Conservation (phyloP, 2,888 invertebrate species). For the Micoletzkya japonica region DNA sequence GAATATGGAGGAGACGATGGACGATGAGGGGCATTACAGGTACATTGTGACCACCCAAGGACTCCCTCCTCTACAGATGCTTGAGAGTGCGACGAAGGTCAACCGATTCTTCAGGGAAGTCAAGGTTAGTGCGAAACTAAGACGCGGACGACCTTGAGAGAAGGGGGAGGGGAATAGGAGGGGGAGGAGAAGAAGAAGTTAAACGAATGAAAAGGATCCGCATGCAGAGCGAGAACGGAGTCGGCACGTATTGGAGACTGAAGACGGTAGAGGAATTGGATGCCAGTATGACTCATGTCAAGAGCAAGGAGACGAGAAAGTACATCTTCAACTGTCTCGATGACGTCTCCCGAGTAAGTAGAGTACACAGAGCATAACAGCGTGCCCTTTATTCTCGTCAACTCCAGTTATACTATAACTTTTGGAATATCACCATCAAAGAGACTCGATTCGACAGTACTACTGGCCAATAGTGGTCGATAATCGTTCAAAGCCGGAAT, state of each 20-base stretch:
- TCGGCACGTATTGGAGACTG: conserved; percentile 65
- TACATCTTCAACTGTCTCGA: conserved; percentile 99
- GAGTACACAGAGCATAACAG: neutral
- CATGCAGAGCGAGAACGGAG: neutral
- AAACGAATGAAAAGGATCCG: neutral
- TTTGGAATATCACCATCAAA: too few relatives aligned
- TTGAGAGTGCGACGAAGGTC: conserved; percentile 93
- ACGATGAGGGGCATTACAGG: neutral
- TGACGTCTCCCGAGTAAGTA: conserved; percentile 75
- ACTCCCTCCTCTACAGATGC: conserved; percentile 95
- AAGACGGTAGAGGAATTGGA: conserved; percentile 99
- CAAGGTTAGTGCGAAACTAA: conserved; percentile 2
- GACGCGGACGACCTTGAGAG: neutral
- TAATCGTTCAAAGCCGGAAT: too few relatives aligned
- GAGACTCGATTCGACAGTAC: too few relatives aligned
- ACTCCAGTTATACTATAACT: too few relatives aligned
- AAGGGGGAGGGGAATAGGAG: neutral
- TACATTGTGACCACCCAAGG: conserved; percentile 86
- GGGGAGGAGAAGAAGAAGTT: neutral
- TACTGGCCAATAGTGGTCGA: too few relatives aligned
- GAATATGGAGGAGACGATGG: neutral
- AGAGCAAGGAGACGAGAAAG: conserved; percentile 98
- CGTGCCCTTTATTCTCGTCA: too few relatives aligned
- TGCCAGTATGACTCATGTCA: conserved; percentile 86
- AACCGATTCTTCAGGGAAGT: conserved; percentile 82